phyloP scores from a whole-genome alignment of 1,140 invertebrate species.

The Mercenaria mercenaria region DNA sequence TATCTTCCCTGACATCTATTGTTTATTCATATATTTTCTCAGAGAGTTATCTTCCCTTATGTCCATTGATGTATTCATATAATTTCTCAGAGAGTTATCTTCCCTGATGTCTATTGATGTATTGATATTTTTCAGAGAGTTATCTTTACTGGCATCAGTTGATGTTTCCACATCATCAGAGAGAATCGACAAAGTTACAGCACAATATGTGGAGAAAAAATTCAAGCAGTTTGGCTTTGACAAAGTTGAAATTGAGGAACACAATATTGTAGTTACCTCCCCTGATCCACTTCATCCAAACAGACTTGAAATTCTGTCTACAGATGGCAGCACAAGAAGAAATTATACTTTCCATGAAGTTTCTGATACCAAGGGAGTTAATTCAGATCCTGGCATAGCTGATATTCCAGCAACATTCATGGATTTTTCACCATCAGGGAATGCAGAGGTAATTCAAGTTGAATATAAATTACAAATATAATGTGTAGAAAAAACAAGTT shows the following conservation, averaged over 20 bases:
- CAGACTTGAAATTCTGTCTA: conserved; percentile 30
- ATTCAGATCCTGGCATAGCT: not conserved
- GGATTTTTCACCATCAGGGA: conserved; percentile 3
- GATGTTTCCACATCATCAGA: not conserved
- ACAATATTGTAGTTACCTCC: conserved; percentile 51
- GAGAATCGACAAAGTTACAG: not conserved
- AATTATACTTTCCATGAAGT: not conserved
- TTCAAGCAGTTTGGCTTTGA: conserved; percentile 41
- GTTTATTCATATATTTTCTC: no score
- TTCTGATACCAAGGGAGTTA: not conserved
- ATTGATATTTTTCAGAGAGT: conserved; percentile 31
- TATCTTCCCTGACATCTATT: no score
- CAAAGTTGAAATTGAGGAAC: conserved; percentile 38
- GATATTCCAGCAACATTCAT: not conserved
- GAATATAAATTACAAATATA: no score
- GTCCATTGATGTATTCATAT: no score
- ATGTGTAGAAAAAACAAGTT: no score
- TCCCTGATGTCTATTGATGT: no score
- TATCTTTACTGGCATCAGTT: not conserved
- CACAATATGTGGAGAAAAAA: not conserved
- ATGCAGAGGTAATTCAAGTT: conserved; percentile 16
- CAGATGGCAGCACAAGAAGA: conserved; percentile 25
- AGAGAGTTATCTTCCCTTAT: no score
- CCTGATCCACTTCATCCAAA: conserved; percentile 47
- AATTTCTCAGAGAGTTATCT: no score